Evolutionary conservation across 2,888 invertebrate genomes (phyloP), one percentile per base, ranked within the genome.

Genomic region (Pharmacophagus antenor): DNA sequence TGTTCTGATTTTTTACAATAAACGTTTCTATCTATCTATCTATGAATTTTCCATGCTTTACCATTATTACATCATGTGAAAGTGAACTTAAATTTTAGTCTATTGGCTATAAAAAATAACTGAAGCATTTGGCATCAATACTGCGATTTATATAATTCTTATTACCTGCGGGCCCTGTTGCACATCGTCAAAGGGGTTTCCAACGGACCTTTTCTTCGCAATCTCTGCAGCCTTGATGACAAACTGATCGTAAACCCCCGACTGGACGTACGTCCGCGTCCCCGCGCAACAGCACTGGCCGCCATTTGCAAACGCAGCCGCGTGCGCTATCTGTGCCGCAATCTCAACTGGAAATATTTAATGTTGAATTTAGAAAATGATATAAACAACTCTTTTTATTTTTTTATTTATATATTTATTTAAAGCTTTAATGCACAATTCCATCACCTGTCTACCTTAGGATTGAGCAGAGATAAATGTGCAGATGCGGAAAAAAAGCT

Each of bases 221-320:
- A 94, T 91, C 67, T 93, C 93, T 0, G 92, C 92, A 0, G 96
- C 94, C 70, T 94, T 94, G 63, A 92, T 88, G 0, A 98, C 95
- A 77, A 98, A 98, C 70, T 94, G 92, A 65, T 97, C 95, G 77
- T 98, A 98, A 67, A 98, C 95, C 15, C 93, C 93, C 41, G 95
- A 94, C 63, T 98, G 97, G 0, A 98, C 98, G 75, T 94, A 98
- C 0, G 97, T 98, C 55, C 98, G 92, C 0, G 97, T 96, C 8
- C 97, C 98, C 2, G 98, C 98, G 49, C 84, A 86, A 63, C 89
- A 89, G 62, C 87, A 84, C 56, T 90, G 90, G 0, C 90, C 90
- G 17, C 76, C 84, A 62, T 90, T 90, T 0, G 84, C 81, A 20
- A 90, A 89, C 0, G 87, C 88, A 1, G 89, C 86, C 0, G 82